phyloP scores from a whole-genome alignment of 2,113 vertebrate species.

The Hydrochoerus hydrochaeris region DNA sequence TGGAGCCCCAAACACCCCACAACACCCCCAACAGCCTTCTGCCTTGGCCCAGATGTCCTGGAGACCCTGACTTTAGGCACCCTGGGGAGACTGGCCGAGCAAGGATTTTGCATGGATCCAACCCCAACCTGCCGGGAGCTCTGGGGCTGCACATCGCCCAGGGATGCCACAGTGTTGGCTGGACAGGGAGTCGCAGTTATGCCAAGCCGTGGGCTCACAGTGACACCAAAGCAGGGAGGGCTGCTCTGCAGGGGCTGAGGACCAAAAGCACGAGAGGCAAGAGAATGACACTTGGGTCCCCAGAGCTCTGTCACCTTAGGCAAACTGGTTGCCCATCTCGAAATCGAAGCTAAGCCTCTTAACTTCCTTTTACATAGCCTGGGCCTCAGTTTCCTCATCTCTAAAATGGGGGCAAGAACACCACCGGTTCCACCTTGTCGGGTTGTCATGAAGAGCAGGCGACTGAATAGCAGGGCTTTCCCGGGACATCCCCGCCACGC shows the following conservation, averaged over 20 bases:
- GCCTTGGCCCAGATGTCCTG: neutral
- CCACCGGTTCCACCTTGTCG: no score
- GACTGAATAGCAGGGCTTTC: neutral
- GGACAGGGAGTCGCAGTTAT: neutral
- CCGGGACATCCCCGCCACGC: rapidly evolving
- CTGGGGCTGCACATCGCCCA: neutral
- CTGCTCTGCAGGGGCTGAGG: neutral
- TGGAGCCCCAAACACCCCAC: no score
- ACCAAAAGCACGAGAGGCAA: rapidly evolving
- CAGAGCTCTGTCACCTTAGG: rapidly evolving
- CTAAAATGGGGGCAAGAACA: neutral
- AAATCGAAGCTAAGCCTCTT: neutral
- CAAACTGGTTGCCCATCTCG: neutral
- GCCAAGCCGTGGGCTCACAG: neutral
- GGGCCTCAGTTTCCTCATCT: neutral
- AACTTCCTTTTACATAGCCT: neutral
- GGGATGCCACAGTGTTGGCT: neutral
- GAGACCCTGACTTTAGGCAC: neutral
- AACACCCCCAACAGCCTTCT: neutral
- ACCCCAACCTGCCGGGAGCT: rapidly evolving
- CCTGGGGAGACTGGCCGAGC: rapidly evolving
- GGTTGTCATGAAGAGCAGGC: neutral
- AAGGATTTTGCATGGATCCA: neutral
- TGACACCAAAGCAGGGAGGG: neutral
- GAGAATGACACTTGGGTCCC: neutral